Base-by-base conservation (phyloP, 2,113 vertebrate species). In the Genyomyrus donnyi region DNA sequence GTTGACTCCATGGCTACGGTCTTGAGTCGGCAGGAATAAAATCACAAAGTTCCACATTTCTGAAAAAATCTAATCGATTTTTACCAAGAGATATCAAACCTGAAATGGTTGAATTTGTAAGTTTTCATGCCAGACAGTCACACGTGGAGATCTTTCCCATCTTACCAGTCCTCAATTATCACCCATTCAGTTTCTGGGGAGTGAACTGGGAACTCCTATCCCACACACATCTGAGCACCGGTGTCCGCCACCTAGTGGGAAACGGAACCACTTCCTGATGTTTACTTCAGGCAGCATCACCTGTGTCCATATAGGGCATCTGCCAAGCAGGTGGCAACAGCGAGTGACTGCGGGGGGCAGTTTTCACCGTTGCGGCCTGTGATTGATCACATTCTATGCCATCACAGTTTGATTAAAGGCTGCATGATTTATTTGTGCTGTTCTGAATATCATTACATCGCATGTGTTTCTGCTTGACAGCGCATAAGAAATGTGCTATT, bases 311-410 rank as follows among this genome's bases (percentile, higher is more conserved):
- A 48, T 85, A 92, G 27, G 80, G 83, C 90, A 45, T 45, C 89
- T 91, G 89, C 90, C 90, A 74, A 87, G 90, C 90, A 92, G 89
- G 92, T 90, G 89, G 93, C 93, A 92, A 94, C 93, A 92, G 27
- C n/a, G n/a, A 87, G 50, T 53, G 45, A 45, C 21, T 90, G 85
- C 92, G 90, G 90, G 93, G 48, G 74, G 91, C 89, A 89, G 90
- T n/a, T 35, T 19, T 10, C 49, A 84, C 53, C 1, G 11, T 35
- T 53, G 89, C 90, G 89, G 49, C 90, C 90, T 93, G 93, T 95
- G 95, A 96, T 95, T 95, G 95, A 96, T 96, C 93, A 95, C 93
- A 94, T 93, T 93, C 91, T 90, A 88, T 91, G 88, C 93, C 93
- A 91, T 91, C 93, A 92, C 94, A 92, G 92, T 95, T 94, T 96